Conservation (phyloP, 2,888 invertebrate species). For the Dasysyrphus albostriatus region DNA sequence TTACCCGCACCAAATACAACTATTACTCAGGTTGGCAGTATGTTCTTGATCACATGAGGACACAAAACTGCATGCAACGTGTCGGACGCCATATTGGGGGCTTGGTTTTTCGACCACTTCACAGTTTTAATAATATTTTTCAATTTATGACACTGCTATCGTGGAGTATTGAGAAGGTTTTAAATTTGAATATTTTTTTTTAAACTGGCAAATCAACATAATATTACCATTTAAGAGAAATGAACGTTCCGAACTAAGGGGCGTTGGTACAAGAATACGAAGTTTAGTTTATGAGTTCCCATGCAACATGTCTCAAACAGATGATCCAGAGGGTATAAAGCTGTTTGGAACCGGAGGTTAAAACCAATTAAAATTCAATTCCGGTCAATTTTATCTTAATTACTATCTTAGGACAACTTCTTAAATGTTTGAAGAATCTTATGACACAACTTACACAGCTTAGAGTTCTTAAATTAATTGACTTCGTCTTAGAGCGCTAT, state of each 20-base stretch:
- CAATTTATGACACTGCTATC: slow-evolving; percentile 93
- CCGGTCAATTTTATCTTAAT: background rate
- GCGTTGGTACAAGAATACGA: slow-evolving; percentile 86
- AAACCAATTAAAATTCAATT: background rate
- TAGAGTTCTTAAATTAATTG: slow-evolving; percentile 87
- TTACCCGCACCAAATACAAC: slow-evolving; percentile 90
- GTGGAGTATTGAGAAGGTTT: slow-evolving; percentile 87
- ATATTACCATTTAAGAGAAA: slow-evolving; percentile 65
- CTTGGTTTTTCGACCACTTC: slow-evolving; percentile 89
- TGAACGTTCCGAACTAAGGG: slow-evolving; percentile 80
- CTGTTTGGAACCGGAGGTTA: slow-evolving; percentile 91
- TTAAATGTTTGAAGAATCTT: slow-evolving; percentile 88
- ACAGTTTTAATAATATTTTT: slow-evolving; percentile 92
- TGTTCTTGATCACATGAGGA: slow-evolving; percentile 89
- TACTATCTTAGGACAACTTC: slow-evolving; percentile 85
- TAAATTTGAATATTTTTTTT: background rate
- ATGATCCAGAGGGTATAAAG: slow-evolving; percentile 86
- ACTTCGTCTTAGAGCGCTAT: slow-evolving; percentile 89
- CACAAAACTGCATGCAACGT: slow-evolving; percentile 88
- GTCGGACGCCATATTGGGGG: slow-evolving; percentile 88
- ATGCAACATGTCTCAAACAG: slow-evolving; percentile 88
- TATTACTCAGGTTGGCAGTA: slow-evolving; percentile 93
- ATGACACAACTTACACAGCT: slow-evolving; percentile 88
- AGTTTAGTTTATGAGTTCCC: slow-evolving; percentile 89
- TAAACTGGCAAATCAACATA: background rate